A percentile compares a stretch with the other conserved stretches of the same genome.
These are phyloP conservation scores for Drosophila nikananu DNA, from an alignment of 1,140 invertebrate species.

Conservation along the genomic window DNA sequence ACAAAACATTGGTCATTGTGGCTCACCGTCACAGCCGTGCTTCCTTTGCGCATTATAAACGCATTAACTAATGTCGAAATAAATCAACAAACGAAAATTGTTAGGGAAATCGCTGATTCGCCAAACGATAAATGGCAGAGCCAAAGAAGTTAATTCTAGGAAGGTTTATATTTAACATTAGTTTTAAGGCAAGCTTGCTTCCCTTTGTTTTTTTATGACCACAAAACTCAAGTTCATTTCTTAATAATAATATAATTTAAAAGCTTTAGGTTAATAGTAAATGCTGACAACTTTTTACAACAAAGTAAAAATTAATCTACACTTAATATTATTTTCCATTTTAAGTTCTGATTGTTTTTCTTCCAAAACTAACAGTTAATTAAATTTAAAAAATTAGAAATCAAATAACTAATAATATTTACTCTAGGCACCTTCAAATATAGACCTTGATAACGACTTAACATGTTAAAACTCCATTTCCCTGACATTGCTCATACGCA, in stretches of 20 bases:
- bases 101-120: slow-evolving; percentile 36
- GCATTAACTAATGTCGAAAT: slow-evolving; percentile 79
- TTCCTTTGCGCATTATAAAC: slow-evolving; percentile 76
- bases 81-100: slow-evolving; percentile 70
- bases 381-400: not conserved
- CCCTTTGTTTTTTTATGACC: not conserved
- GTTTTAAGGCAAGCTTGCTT: not conserved
- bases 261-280: too few species aligned
- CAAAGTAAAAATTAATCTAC: too few species aligned
- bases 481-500: slow-evolving; percentile 73
- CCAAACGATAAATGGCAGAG: slow-evolving; percentile 55
- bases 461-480: not conserved
- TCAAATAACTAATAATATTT: too few species aligned
- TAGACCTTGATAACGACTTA: slow-evolving; percentile 1
- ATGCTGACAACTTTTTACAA: too few species aligned
- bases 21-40: slow-evolving; percentile 12
- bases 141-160: slow-evolving; percentile 3
- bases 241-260: too few species aligned
- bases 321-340: not conserved
- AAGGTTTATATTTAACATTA: not conserved
- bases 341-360: not conserved
- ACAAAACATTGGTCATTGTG: slow-evolving; percentile 27
- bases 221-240: not conserved
- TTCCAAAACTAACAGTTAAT: not conserved
- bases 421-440: not conserved